A percentile compares a stretch with the other conserved stretches of the same genome.
phyloP scores from a whole-genome alignment of 2,113 vertebrate species.

The Chlamydotis undulata region DNA sequence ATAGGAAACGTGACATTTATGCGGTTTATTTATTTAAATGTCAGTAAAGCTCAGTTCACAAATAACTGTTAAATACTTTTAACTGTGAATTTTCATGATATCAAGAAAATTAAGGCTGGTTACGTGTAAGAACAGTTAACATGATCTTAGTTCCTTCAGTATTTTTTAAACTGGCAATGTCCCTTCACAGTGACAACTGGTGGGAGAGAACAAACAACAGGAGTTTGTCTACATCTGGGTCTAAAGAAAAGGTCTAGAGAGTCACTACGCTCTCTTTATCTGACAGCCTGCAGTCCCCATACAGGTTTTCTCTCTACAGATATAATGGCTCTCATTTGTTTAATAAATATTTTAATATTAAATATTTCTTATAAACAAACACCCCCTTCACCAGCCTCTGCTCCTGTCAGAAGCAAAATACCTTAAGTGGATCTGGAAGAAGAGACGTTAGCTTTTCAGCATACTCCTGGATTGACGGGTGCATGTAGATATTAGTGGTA shows the following conservation, averaged over 20 bases:
- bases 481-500: conserved; percentile 83
- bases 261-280: neutral
- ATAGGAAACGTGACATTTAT: neutral
- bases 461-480: conserved; percentile 85
- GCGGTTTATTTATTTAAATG: neutral
- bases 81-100: neutral
- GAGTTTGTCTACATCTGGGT: neutral
- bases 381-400: neutral
- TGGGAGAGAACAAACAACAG: neutral
- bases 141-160: neutral
- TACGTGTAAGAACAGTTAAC: neutral
- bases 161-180: neutral
- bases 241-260: neutral
- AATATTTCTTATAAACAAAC: neutral
- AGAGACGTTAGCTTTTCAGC: conserved; percentile 84
- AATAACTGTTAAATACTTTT: neutral
- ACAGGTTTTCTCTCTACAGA: neutral
- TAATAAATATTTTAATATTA: neutral
- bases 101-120: neutral
- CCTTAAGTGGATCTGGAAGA: conserved; percentile 93
- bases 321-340: neutral
- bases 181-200: neutral
- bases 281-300: neutral
- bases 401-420: conserved; percentile 36
- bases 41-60: neutral